Base-by-base conservation (phyloP, 2,888 invertebrate genomes). In the Lochmaea capreae region DNA sequence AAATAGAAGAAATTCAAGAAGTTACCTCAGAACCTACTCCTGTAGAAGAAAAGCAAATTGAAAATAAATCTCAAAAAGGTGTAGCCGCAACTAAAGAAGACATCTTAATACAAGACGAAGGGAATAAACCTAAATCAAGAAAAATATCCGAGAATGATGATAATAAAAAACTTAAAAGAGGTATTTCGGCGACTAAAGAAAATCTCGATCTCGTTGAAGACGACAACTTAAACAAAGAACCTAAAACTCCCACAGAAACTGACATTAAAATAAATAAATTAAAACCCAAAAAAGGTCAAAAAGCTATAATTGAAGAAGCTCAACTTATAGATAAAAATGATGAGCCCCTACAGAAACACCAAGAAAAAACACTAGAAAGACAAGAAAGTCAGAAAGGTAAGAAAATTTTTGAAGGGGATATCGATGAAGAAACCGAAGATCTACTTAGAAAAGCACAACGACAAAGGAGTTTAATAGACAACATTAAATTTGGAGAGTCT, bases 381-480 rank as follows among this genome's bases (percentile, higher is more conserved):
- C 80, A 81, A 62, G 78, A 79, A 62, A 82, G 81, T 69, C 82
- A 83, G 70, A 85, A 83, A 75, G 83, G 82, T 18, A 77, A 79
- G 62, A 79, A 76, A 65, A 87, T 89, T 12, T 88, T 87, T 73
- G 90, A 90, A 73, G 91, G 90, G 72, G 88, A 87, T 70, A 85
- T 86, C 16, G 91, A 92, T 81, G 90, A 90, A 70, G 90, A 90
- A 79, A 86, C 93, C 81, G 92, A 92, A 85, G 91, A 89, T 74
- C 87, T 93, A 72, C 87, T 93, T 65, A 89, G 88, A 85, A 89
- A 92, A 81, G 91, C 92, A 79, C 90, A 92, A 85, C 90, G 90
- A 82, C 93, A 93, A 85, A 90, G 93, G 85, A 92, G 91, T 86
- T 90, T 92, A 81, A 89, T 93, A 82, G 92, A 91, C 80, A 92